phyloP scores from a whole-genome alignment of 2,797 vertebrate species.

The Molossus alvarezi region DNA sequence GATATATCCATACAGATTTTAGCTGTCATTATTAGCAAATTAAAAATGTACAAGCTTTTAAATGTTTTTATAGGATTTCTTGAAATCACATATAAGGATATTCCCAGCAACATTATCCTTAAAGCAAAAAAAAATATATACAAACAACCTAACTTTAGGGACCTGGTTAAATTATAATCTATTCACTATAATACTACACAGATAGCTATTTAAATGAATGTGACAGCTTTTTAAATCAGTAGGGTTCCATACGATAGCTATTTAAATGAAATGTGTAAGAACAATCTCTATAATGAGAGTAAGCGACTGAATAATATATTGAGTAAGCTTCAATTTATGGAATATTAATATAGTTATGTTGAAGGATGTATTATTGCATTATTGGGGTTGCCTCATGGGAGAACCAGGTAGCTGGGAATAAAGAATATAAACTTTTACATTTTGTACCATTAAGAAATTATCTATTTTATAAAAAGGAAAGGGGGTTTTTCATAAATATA shows the following conservation, averaged over 20 bases:
- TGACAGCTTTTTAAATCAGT: not conserved
- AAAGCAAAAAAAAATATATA: not conserved
- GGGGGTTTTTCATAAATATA: not conserved
- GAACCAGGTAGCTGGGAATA: not conserved
- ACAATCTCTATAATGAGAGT: conserved; percentile 1
- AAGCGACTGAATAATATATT: not conserved
- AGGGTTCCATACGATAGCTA: not conserved
- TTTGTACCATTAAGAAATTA: not conserved
- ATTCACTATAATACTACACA: not conserved
- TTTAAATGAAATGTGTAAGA: conserved; percentile 10
- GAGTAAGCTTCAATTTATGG: not conserved
- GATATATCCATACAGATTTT: not conserved
- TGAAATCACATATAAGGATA: conserved; percentile 9
- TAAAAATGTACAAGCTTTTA: not conserved
- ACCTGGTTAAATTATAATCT: conserved; percentile 37
- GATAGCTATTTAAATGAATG: not conserved
- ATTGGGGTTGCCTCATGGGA: not conserved
- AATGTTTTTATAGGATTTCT: not conserved
- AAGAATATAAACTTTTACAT: not conserved
- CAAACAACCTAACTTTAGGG: not conserved
- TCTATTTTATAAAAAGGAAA: not conserved
- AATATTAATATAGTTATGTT: not conserved
- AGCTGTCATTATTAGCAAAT: conserved; percentile 26
- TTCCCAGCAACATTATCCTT: not conserved
- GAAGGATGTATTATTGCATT: conserved; percentile 9